Percentiles rank a stretch among this genome's conserved stretches.
Conservation (phyloP, 1,140 invertebrate genomes). For the Monomorium pharaonis region DNA sequence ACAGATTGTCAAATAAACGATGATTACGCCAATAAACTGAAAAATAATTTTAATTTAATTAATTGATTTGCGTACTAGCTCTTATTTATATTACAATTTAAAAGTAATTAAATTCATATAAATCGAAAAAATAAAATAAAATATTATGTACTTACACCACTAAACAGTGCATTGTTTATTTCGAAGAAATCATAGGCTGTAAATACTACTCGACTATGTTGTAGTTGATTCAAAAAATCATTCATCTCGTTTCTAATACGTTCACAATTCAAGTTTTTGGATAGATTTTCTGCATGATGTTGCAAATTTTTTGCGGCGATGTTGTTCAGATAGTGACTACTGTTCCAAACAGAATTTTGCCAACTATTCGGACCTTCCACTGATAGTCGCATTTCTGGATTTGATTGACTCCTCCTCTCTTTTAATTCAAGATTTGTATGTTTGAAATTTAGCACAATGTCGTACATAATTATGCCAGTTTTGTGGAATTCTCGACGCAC, state of each 20-base stretch:
- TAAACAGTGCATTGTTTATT: conserved; percentile 74
- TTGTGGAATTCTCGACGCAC: no score
- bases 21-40: conserved; percentile 77
- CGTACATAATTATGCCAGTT: no score
- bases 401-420: neutral
- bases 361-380: neutral
- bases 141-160: conserved; percentile 64
- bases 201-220: no score
- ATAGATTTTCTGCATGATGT: no score
- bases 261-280: no score
- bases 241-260: no score
- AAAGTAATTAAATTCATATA: no score
- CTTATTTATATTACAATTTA: neutral
- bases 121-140: neutral
- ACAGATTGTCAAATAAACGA: no score
- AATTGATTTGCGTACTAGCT: no score
- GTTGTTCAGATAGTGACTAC: conserved; percentile 24
- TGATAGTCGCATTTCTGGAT: neutral
- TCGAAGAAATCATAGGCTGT: no score
- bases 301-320: conserved; percentile 43
- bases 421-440: neutral
- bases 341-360: conserved; percentile 10
- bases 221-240: no score
- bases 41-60: conserved; percentile 37
- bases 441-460: conserved; percentile 62